These are phyloP conservation scores for Eidolon dupreanum DNA, from an alignment of 2,797 vertebrate genomes.

Conservation along the genomic window DNA sequence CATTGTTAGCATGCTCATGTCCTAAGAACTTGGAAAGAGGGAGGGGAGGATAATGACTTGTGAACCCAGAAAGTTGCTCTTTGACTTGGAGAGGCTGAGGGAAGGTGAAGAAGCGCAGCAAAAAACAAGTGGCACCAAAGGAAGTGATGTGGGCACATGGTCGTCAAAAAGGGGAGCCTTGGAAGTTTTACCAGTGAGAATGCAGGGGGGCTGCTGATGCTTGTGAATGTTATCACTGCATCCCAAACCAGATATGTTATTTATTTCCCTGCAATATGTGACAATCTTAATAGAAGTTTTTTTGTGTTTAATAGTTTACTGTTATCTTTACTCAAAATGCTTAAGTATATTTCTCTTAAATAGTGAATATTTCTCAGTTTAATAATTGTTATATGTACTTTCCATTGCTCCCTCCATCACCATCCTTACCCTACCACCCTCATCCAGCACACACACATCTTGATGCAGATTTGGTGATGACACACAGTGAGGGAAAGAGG, in stretches of 20 bases:
- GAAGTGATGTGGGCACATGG: conserved; percentile 34
- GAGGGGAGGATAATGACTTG: neutral
- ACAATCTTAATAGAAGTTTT: conserved; percentile 31
- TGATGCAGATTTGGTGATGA: neutral
- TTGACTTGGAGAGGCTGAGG: neutral
- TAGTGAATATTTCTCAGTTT: neutral
- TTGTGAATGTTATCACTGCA: conserved; percentile 41
- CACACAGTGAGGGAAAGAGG: neutral
- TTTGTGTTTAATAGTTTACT: conserved; percentile 50
- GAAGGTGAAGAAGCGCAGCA: neutral
- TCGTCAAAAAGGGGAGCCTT: conserved; percentile 33
- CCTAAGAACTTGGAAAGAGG: neutral
- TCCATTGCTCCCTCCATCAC: neutral
- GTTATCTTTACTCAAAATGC: conserved; percentile 8
- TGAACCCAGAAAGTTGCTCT: neutral
- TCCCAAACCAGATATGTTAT: conserved; percentile 56
- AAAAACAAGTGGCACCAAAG: conserved; percentile 17
- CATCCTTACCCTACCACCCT: neutral
- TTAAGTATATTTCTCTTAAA: neutral
- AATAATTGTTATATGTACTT: neutral
- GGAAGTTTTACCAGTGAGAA: conserved; percentile 22
- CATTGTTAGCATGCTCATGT: too few relatives aligned
- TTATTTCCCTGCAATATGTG: conserved; percentile 69
- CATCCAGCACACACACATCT: neutral
- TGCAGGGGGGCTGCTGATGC: conserved; percentile 34